Conservation (phyloP, 2,113 vertebrate species). For the Bufo bufo region DNA sequence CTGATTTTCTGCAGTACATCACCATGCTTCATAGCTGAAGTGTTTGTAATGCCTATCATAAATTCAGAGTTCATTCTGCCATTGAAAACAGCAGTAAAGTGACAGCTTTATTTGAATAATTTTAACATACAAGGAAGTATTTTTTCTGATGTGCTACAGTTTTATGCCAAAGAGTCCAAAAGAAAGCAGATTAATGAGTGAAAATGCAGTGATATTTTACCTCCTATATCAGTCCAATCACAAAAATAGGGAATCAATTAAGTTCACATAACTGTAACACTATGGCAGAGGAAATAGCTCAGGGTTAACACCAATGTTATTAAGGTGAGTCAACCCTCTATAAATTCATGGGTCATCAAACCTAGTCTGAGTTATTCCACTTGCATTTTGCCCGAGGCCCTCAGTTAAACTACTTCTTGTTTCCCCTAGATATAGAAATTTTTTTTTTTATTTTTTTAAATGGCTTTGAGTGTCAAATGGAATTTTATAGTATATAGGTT, state of each 20-base stretch:
- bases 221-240: slow-evolving; percentile 13
- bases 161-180: slow-evolving; percentile 3
- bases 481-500: neutral
- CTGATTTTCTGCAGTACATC: neutral
- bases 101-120: slow-evolving; percentile 12
- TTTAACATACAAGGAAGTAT: neutral
- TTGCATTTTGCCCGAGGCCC: slow-evolving; percentile 5
- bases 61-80: slow-evolving; percentile 11
- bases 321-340: slow-evolving; percentile 31
- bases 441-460: neutral
- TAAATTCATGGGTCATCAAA: slow-evolving; percentile 45
- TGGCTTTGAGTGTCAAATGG: neutral
- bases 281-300: slow-evolving; percentile 28
- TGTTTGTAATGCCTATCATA: neutral
- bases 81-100: neutral
- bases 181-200: neutral
- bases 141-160: neutral
- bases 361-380: slow-evolving; percentile 27
- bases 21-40: neutral
- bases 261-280: slow-evolving; percentile 23
- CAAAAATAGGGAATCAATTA: slow-evolving; percentile 38
- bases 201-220: slow-evolving; percentile 9
- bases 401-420: slow-evolving; percentile 3
- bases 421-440: slow-evolving; percentile 20
- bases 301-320: slow-evolving; percentile 16